Percentiles rank a stretch among this genome's conserved stretches.
phyloP scores from a whole-genome alignment of 2,113 vertebrate genomes.

The Marcusenius ussheri region DNA sequence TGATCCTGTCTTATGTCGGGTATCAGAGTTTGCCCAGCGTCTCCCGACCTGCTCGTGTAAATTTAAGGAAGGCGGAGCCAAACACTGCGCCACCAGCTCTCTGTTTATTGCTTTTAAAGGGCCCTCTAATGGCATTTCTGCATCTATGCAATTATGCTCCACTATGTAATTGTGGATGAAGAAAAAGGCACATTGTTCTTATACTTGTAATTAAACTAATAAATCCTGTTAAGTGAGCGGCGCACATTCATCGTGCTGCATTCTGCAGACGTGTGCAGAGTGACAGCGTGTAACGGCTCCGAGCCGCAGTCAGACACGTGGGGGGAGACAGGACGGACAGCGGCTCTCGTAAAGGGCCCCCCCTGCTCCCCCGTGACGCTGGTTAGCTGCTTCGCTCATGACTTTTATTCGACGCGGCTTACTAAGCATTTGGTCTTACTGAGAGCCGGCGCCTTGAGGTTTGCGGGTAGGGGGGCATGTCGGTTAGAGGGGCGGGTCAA shows the following conservation, averaged over 20 bases:
- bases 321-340: background rate
- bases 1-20: background rate
- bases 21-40: background rate
- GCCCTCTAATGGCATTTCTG: background rate
- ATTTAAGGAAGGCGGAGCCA: background rate
- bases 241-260: background rate
- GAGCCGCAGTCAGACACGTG: background rate
- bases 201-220: slow-evolving; percentile 3
- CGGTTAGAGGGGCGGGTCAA: background rate
- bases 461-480: background rate
- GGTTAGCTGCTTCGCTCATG: background rate
- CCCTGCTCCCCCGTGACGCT: background rate
- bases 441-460: background rate
- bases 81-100: background rate
- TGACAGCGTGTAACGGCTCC: background rate
- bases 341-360: background rate
- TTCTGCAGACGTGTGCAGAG: background rate
- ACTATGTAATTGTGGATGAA: background rate
- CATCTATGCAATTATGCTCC: background rate
- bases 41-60: background rate
- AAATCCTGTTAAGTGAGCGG: background rate
- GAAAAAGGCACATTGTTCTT: background rate
- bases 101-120: background rate
- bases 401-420: background rate
- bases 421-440: background rate